phyloP scores from a whole-genome alignment of 2,888 invertebrate genomes.

The Sipunculus nudus region DNA sequence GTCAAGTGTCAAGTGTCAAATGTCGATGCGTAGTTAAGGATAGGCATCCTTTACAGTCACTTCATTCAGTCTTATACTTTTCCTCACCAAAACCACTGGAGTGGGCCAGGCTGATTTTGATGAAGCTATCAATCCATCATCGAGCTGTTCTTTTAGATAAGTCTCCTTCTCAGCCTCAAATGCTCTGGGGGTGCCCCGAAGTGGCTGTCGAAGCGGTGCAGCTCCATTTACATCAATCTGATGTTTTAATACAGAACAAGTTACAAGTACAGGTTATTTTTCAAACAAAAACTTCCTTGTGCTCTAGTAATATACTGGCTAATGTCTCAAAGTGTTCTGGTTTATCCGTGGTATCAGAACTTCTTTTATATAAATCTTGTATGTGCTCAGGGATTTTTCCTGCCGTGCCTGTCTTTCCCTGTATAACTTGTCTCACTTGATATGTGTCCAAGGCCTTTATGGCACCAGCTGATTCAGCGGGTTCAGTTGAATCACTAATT shows the following conservation, averaged over 20 bases:
- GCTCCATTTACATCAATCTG: conserved; percentile 5
- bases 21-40: conserved; percentile 15
- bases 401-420: too few species aligned
- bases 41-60: conserved; percentile 12
- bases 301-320: neutral
- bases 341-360: neutral
- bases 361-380: too few species aligned
- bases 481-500: too few species aligned
- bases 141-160: neutral
- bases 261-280: neutral
- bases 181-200: conserved; percentile 1
- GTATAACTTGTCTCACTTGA: too few species aligned
- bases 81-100: conserved; percentile 9
- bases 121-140: neutral
- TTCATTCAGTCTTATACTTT: conserved; percentile 8
- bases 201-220: conserved; percentile 4
- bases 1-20: conserved; percentile 28
- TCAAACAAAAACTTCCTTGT: conserved; percentile 4
- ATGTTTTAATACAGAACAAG: neutral
- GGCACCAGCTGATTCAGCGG: too few species aligned
- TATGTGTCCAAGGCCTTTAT: too few species aligned
- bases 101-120: conserved; percentile 9
- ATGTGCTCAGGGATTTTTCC: too few species aligned
- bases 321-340: neutral
- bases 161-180: conserved; percentile 2